Conservation (phyloP, 1,140 invertebrate genomes). For the Drosophila triauraria region DNA sequence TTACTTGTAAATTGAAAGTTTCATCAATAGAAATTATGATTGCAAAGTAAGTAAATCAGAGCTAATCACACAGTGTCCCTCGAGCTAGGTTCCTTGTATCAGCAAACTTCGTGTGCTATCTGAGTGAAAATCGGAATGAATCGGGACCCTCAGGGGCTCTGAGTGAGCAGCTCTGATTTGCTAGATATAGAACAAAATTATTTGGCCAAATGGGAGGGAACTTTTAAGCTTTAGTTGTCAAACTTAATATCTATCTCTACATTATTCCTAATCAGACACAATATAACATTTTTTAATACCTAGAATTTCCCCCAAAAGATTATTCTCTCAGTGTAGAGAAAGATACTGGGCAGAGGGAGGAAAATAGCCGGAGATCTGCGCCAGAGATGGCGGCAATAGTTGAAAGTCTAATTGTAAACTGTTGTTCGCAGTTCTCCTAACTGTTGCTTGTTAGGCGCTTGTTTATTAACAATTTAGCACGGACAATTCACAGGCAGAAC, state of each 20-base stretch:
- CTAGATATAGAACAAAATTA: too few species aligned
- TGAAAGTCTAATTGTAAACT: slow-evolving; percentile 83
- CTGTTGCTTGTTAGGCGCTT: slow-evolving; percentile 79
- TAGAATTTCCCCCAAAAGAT: neutral
- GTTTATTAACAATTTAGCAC: slow-evolving; percentile 82
- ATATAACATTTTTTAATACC: too few species aligned
- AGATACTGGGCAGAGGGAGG: neutral
- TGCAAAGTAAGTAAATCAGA: neutral
- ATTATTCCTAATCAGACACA: too few species aligned
- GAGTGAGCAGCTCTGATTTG: neutral
- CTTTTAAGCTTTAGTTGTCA: too few species aligned
- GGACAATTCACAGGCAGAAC: slow-evolving; percentile 49
- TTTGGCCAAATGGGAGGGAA: neutral
- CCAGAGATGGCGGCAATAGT: slow-evolving; percentile 64
- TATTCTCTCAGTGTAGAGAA: neutral
- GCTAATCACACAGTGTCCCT: too few species aligned
- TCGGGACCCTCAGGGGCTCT: neutral
- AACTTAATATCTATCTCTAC: too few species aligned
- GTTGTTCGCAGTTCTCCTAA: slow-evolving; percentile 74
- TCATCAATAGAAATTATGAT: neutral
- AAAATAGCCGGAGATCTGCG: slow-evolving; percentile 32
- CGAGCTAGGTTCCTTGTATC: too few species aligned
- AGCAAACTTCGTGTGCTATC: neutral
- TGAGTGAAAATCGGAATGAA: neutral
- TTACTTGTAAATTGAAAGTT: too few species aligned